Percentiles rank a stretch among this genome's conserved stretches.
phyloP scores from a whole-genome alignment of 2,113 vertebrate species.

The Vidua macroura region DNA sequence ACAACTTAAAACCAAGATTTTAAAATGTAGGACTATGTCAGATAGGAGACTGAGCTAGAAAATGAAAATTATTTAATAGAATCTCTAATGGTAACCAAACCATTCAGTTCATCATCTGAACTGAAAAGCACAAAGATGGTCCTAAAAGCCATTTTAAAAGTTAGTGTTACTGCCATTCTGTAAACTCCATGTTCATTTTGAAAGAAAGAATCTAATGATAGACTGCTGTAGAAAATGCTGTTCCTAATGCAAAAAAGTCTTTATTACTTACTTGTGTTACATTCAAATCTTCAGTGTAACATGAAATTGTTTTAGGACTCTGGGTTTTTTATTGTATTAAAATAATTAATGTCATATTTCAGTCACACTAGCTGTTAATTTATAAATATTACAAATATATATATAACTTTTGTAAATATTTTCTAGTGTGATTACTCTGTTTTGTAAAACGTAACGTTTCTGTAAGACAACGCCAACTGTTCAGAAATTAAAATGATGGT shows the following conservation, averaged over 20 bases:
- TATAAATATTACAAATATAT: background rate
- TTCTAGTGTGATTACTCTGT: background rate
- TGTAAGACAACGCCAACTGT: background rate
- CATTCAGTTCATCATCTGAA: background rate
- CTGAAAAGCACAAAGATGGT: background rate
- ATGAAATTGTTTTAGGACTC: background rate
- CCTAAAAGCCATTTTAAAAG: background rate
- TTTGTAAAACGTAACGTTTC: background rate
- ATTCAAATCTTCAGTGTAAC: background rate
- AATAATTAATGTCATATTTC: background rate
- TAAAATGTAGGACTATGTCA: background rate
- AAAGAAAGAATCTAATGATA: background rate
- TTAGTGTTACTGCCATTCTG: background rate
- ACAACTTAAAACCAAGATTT: background rate
- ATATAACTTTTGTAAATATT: background rate
- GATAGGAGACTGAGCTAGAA: background rate
- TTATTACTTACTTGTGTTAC: background rate
- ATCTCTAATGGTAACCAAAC: background rate
- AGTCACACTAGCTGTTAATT: background rate
- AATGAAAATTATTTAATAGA: background rate
- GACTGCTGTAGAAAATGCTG: background rate
- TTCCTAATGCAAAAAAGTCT: background rate
- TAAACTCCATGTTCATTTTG: background rate
- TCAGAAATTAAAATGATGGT: background rate
- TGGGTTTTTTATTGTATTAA: background rate